phyloP scores from a whole-genome alignment of 2,888 invertebrate species.

The Nomada fabriciana region DNA sequence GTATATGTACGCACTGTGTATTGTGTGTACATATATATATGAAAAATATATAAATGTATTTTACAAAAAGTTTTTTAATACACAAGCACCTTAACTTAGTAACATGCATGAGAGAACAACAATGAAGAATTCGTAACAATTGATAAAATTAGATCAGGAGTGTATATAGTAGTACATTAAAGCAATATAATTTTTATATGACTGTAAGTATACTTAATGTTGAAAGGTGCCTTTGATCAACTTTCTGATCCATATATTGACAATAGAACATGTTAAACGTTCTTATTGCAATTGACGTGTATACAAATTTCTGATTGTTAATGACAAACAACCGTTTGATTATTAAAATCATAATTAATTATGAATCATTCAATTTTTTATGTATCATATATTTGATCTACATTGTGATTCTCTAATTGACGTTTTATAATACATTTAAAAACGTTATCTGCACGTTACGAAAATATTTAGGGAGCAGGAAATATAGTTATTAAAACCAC shows the following conservation, averaged over 20 bases:
- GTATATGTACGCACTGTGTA: slow-evolving; percentile 68
- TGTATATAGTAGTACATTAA: slow-evolving; percentile 83
- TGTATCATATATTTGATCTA: slow-evolving; percentile 26
- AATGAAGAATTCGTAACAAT: slow-evolving; percentile 68
- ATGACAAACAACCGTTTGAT: background rate
- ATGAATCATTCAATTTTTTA: slow-evolving; percentile 11
- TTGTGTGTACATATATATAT: slow-evolving; percentile 4
- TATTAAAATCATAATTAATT: background rate
- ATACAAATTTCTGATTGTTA: slow-evolving; percentile 28
- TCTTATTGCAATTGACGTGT: slow-evolving; percentile 7
- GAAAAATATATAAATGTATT: slow-evolving; percentile 69
- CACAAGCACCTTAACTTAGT: slow-evolving; percentile 68
- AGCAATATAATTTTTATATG: slow-evolving; percentile 81
- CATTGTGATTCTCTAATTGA: slow-evolving; percentile 9
- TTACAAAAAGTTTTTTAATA: slow-evolving; percentile 72
- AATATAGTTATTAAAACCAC: slow-evolving; percentile 54
- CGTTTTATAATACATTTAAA: slow-evolving; percentile 7
- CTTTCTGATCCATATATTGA: slow-evolving; percentile 64
- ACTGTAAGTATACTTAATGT: slow-evolving; percentile 79
- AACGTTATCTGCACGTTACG: slow-evolving; percentile 11
- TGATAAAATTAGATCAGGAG: slow-evolving; percentile 71
- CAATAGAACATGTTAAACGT: slow-evolving; percentile 30
- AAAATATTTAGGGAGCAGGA: slow-evolving; percentile 40
- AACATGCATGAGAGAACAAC: slow-evolving; percentile 60
- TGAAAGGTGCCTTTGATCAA: slow-evolving; percentile 81